A percentile compares a stretch with the other conserved stretches of the same genome.
Evolutionary conservation across 2,888 invertebrate species (phyloP).

Genomic region (Crocallis elinguaria): DNA sequence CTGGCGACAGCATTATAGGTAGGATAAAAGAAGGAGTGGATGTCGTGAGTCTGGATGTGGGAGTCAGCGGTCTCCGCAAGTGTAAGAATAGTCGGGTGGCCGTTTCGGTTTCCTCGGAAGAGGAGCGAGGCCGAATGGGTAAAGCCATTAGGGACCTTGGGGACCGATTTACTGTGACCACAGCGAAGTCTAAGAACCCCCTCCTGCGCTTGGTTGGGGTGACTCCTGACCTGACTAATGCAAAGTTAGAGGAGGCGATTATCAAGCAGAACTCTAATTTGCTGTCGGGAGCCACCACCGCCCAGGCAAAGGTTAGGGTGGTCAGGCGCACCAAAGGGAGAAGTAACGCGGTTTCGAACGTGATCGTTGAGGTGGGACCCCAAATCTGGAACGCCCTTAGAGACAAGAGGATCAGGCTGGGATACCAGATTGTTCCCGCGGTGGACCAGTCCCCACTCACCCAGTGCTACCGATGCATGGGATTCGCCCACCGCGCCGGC

Average conservation of each 20-base stretch:
- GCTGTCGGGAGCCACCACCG: not conserved
- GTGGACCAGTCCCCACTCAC: conserved; percentile 7
- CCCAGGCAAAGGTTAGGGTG: not conserved
- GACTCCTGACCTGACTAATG: not conserved
- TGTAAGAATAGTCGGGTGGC: not conserved
- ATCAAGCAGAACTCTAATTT: not conserved
- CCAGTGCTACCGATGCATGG: conserved; percentile 10
- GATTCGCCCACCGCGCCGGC: conserved; percentile 1
- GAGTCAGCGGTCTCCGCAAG: not conserved
- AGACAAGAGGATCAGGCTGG: not conserved
- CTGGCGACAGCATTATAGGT: not conserved
- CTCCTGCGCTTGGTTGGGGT: not conserved
- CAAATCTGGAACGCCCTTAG: not conserved
- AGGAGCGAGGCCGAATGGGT: not conserved
- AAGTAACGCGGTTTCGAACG: not conserved
- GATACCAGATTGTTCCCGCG: conserved; percentile 5
- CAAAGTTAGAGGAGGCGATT: not conserved
- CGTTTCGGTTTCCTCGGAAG: not conserved
- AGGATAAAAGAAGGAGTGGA: not conserved
- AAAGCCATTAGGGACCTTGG: not conserved
- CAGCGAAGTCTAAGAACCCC: not conserved
- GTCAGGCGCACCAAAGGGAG: not conserved
- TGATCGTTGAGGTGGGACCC: conserved; percentile 1
- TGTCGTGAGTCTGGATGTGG: not conserved
- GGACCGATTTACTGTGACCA: not conserved